Percentiles rank a stretch among this genome's conserved stretches.
phyloP scores from a whole-genome alignment of 2,113 vertebrate genomes.

The Perca fluviatilis region DNA sequence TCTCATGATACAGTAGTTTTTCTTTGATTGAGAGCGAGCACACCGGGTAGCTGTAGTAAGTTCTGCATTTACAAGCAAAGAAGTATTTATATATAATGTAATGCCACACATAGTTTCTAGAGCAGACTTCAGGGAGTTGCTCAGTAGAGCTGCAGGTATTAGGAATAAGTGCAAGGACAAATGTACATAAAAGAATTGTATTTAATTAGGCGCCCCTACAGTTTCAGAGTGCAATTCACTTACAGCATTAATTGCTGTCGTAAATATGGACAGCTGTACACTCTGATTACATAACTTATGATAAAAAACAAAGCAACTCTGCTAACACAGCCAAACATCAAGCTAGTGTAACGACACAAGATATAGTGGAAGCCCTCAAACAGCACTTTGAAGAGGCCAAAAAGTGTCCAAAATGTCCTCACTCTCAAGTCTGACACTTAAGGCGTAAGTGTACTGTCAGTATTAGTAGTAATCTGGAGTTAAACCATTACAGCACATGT shows the following conservation, averaged over 20 bases:
- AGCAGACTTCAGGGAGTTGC: not conserved
- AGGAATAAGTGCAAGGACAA: not conserved
- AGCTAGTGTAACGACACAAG: too few relatives aligned
- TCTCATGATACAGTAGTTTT: not conserved
- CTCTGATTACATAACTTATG: too few relatives aligned
- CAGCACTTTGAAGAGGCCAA: not conserved
- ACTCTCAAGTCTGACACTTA: slow-evolving; percentile 10
- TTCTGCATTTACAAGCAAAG: slow-evolving; percentile 6
- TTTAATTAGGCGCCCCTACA: not conserved
- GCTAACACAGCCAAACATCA: too few relatives aligned
- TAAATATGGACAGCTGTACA: too few relatives aligned
- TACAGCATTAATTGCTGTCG: too few relatives aligned
- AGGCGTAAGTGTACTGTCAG: too few relatives aligned
- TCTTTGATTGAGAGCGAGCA: not conserved
- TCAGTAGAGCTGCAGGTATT: not conserved
- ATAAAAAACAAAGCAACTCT: too few relatives aligned
- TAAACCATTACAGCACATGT: not conserved
- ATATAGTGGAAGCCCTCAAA: not conserved
- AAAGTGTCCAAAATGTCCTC: not conserved
- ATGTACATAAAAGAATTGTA: not conserved
- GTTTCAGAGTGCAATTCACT: too few relatives aligned
- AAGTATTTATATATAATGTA: not conserved
- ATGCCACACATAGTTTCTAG: not conserved
- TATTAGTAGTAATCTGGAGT: too few relatives aligned
- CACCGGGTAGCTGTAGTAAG: not conserved